Evolutionary conservation across 2,888 invertebrate species (phyloP), one percentile per base, ranked within the genome.

Genomic region (Malthinus seriepunctatus): DNA sequence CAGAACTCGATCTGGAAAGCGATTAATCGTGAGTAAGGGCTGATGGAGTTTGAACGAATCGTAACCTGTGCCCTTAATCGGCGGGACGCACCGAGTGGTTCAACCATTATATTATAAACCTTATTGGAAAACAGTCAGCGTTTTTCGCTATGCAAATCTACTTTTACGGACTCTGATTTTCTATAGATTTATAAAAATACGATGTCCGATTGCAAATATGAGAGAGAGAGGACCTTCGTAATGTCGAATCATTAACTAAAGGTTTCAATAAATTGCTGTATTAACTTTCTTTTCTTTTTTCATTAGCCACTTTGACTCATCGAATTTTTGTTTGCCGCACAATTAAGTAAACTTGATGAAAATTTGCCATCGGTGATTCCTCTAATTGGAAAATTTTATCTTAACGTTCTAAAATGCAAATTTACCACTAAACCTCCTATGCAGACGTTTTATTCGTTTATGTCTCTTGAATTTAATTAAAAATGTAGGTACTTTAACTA

Each of bases 111-210:
- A 47, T 42, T 66, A 67, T 63, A 64, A 64, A 64, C 62, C 62
- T 66, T 65, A 67, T 68, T 66, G 68, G 65, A 63, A 66, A 66
- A 66, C 63, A 68, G 68, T 68, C 68, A 68, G 68, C 68, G 62
- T 68, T 68, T 68, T 63, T 64, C 56, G 56, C 45, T 62, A 42
- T 46, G 65, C 67, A 65, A 67, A 67, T 66, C 68, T 64, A 64
- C 63, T 68, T 68, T 68, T 63, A 68, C 67, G 65, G 67, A 52
- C 56, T 53, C 55, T 66, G 67, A 63, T 62, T 64, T 62, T 42
- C 39, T 42, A 42, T 50, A 49, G 67, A 63, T 66, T 61, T 66
- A 69, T 69, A 68, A 67, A 69, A 69, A 68, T 66, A 64, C 67
- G 66, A 65, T 56, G 63, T 62, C 63, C 63, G 61, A 56, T 47